Evolutionary conservation across 2,113 vertebrate species (phyloP).

Genomic region (Pygathrix nemaeus): DNA sequence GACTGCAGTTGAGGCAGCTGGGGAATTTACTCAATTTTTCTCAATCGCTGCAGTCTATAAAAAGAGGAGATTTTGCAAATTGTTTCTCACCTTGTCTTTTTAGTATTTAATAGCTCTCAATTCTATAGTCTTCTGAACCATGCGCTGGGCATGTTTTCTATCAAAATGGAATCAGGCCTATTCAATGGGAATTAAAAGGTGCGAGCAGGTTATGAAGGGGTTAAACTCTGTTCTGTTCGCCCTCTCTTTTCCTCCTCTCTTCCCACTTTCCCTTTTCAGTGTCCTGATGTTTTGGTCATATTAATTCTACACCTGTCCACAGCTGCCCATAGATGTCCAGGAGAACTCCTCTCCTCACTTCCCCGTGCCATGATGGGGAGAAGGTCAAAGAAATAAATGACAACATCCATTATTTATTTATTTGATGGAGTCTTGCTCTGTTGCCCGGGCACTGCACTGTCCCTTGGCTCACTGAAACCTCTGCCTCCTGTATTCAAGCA

Average conservation of each 20-base stretch:
- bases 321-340: background rate
- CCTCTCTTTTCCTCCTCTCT: conserved; percentile 53
- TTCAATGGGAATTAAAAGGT: conserved; percentile 87
- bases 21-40: conserved; percentile 95
- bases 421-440: no score
- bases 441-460: no score
- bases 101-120: conserved; percentile 91
- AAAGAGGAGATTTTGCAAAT: conserved; percentile 93
- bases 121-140: conserved; percentile 86
- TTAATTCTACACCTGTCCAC: background rate
- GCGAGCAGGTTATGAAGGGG: conserved; percentile 74
- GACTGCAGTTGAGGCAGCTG: conserved; percentile 88
- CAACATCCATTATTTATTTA: background rate
- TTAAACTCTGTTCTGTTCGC: conserved; percentile 74
- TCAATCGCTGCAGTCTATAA: conserved; percentile 93
- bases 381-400: background rate
- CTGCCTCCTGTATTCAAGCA: no score
- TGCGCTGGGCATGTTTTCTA: conserved; percentile 80
- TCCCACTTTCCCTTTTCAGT: background rate
- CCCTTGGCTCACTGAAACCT: no score
- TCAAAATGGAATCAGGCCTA: conserved; percentile 84
- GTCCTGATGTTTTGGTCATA: background rate
- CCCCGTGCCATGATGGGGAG: background rate
- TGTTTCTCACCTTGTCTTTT: conserved; percentile 92
- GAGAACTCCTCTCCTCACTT: background rate